A percentile compares a stretch with the other conserved stretches of the same genome.
Evolutionary conservation across 2,888 invertebrate species (phyloP).

Genomic region (Gymnoscelis rufifasciata): DNA sequence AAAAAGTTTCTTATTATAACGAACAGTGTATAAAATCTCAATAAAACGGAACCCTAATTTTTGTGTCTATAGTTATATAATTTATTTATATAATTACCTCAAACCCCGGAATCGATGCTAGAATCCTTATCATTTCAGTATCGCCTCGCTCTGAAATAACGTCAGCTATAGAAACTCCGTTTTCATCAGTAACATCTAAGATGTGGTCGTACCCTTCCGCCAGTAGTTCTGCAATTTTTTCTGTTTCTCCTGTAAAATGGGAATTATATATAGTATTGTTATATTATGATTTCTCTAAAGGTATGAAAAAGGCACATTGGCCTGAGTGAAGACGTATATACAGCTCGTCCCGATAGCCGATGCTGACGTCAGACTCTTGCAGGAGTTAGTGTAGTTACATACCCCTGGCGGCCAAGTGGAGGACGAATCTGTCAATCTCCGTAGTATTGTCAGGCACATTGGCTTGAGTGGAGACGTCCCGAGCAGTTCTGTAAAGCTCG

Average conservation of each 20-base stretch:
- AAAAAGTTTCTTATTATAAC: no score
- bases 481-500: conserved; percentile 90
- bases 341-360: no score
- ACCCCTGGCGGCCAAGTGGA: conserved; percentile 89
- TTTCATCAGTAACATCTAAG: conserved; percentile 86
- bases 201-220: conserved; percentile 93
- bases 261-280: no score
- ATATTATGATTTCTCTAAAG: no score
- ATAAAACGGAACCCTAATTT: no score
- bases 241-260: conserved; percentile 52
- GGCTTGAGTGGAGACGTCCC: conserved; percentile 90
- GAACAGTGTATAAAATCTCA: no score
- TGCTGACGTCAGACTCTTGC: not conserved
- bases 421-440: conserved; percentile 89
- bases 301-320: no score
- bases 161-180: conserved; percentile 83
- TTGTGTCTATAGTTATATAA: not conserved
- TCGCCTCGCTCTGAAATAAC: conserved; percentile 84
- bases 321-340: no score
- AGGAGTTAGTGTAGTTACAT: not conserved
- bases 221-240: conserved; percentile 80
- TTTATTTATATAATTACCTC: conserved; percentile 74
- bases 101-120: conserved; percentile 85
- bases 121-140: conserved; percentile 82
- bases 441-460: conserved; percentile 87